phyloP scores from a whole-genome alignment of 2,797 vertebrate genomes.

The Merluccius polli region DNA sequence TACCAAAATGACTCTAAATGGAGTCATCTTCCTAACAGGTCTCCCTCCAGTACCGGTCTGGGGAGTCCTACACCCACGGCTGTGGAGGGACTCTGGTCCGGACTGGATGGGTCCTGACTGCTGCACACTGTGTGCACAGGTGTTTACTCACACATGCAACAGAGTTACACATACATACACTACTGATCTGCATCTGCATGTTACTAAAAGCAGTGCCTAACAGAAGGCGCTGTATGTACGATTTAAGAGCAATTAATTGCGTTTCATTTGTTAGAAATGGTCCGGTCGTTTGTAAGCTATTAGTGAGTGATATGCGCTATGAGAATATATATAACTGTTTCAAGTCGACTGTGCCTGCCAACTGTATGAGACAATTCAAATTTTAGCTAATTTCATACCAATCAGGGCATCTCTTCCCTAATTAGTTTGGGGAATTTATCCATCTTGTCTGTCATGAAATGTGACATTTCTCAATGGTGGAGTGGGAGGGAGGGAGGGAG shows the following conservation, averaged over 20 bases:
- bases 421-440: neutral
- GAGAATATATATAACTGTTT: neutral
- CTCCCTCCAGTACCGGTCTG: slow-evolving; percentile 71
- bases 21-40: slow-evolving; percentile 53
- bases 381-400: neutral
- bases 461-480: neutral
- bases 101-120: slow-evolving; percentile 75
- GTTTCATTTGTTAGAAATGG: no score
- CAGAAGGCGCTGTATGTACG: no score
- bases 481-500: no score
- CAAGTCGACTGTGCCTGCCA: neutral
- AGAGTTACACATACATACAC: neutral
- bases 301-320: neutral
- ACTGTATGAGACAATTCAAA: no score
- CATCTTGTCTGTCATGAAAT: neutral
- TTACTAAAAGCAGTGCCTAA: no score
- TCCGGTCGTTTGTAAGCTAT: neutral
- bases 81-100: slow-evolving; percentile 74
- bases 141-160: no score
- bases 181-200: no score
- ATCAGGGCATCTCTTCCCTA: neutral
- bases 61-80: slow-evolving; percentile 64
- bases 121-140: slow-evolving; percentile 76
- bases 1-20: neutral
- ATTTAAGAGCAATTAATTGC: no score